Base-by-base conservation (phyloP, 2,888 invertebrate genomes). In the Phyllotreta cruciferae region DNA sequence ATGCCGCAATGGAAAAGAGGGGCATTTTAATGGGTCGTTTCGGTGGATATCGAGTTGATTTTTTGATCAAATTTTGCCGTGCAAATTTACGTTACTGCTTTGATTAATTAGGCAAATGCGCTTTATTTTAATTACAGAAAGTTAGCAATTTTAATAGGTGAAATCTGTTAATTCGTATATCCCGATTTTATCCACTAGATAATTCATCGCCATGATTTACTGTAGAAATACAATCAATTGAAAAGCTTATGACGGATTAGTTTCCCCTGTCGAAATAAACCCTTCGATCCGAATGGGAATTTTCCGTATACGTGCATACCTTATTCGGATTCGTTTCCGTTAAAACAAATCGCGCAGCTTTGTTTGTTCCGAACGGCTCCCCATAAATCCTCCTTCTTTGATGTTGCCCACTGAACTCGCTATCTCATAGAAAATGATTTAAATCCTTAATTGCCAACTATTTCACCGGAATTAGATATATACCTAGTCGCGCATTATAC, bases 361-460 rank as follows among this genome's bases (percentile, higher is more conserved):
- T 61, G 55, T 60, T 60, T 60, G 47, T 60, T 56, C 56, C 52
- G 57, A 53, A 63, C 50, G 56, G 56, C 39, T 50, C 39, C 24
- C 42, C 47, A 60, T 60, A 53, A 37, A 52, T 64, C 56, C 52
- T 63, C 56, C 52, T 60, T 55, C 55, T 58, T 58, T 50, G 50
- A 52, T 56, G 45, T 64, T 52, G 49, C 60, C 49, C 56, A 52
- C 62, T 47, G 50, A 54, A 55, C 58, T 60, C 5, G 10, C 24
- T 42, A 52, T 55, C 52, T 60, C 49, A 52, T 56, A 56, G 45
- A 64, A 24, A 60, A 57, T 57, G 62, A 62, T 53, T 62, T 57
- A 57, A 57, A 53, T 57, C 24, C 38, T 45, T 57, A 62, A 62
- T 57, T 62, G 47, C 45, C 42, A 35, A 57, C 62, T 39, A 57